Evolutionary conservation across 2,113 vertebrate genomes (phyloP).

Genomic region (Corythaixoides concolor): DNA sequence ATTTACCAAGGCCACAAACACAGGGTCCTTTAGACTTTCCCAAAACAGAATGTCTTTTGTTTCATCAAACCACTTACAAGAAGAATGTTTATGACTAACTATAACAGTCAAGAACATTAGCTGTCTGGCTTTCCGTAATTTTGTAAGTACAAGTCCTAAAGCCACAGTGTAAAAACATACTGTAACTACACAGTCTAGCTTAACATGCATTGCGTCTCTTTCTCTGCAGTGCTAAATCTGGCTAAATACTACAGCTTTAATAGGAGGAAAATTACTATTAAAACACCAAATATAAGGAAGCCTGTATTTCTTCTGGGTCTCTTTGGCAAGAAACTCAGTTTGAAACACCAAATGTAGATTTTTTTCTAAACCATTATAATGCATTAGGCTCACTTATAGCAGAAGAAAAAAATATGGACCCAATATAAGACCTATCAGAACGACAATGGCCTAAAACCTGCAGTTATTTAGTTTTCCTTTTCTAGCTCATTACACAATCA

Average conservation of each 20-base stretch:
- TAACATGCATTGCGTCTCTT: not conserved
- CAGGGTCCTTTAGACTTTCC: not conserved
- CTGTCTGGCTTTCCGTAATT: not conserved
- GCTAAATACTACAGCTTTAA: not conserved
- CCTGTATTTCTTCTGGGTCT: not conserved
- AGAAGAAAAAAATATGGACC: not conserved
- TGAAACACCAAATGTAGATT: not conserved
- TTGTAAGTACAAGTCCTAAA: not conserved
- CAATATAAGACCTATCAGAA: not conserved
- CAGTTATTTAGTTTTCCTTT: not conserved
- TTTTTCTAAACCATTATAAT: not conserved
- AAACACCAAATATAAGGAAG: not conserved
- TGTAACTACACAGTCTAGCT: not conserved
- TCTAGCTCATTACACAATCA: not conserved
- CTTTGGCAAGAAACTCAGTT: not conserved
- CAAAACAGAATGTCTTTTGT: not conserved
- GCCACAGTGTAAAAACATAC: not conserved
- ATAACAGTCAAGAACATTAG: not conserved
- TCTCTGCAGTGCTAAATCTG: not conserved
- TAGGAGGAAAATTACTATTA: not conserved
- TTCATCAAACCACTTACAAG: not conserved
- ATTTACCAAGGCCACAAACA: not conserved
- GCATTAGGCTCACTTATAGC: not conserved
- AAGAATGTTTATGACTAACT: not conserved
- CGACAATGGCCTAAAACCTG: not conserved